Evolutionary conservation across 2,113 vertebrate species (phyloP).

Genomic region (Amphilophus citrinellus): DNA sequence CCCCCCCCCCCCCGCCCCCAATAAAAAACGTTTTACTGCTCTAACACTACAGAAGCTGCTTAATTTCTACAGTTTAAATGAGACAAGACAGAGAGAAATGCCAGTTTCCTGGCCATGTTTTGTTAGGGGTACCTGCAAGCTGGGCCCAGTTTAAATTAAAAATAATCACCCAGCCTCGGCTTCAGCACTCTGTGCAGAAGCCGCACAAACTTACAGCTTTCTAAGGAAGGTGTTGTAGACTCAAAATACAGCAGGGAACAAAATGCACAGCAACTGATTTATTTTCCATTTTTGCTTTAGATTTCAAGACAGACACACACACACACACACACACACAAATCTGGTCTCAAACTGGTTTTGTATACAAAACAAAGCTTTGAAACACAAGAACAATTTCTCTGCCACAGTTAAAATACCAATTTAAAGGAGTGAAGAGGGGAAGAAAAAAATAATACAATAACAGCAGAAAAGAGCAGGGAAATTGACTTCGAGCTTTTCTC

Average conservation of each 20-base stretch:
- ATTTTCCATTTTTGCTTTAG: background rate
- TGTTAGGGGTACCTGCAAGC: background rate
- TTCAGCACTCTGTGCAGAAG: background rate
- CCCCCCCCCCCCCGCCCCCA: rapidly evolving
- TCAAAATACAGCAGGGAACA: background rate
- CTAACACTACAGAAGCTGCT: too few species aligned
- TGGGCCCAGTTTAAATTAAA: background rate
- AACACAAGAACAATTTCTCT: slow-evolving; percentile 11
- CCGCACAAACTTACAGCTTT: background rate
- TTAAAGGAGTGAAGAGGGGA: slow-evolving; percentile 1
- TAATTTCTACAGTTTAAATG: background rate
- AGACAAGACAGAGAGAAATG: background rate
- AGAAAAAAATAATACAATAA: slow-evolving; percentile 26
- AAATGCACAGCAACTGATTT: background rate
- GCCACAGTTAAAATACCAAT: slow-evolving; percentile 24
- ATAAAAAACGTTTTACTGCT: too few species aligned
- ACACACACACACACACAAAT: background rate
- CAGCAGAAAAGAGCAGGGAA: slow-evolving; percentile 43
- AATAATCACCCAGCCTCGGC: background rate
- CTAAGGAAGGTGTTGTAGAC: background rate
- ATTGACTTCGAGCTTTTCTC: slow-evolving; percentile 57
- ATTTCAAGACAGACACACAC: background rate
- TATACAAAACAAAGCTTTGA: slow-evolving; percentile 9
- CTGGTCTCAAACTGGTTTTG: background rate
- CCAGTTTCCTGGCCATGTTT: background rate